A percentile compares a stretch with the other conserved stretches of the same genome.
Evolutionary conservation across 1,140 invertebrate genomes (phyloP).

Genomic region (Macrobrachium nipponense): DNA sequence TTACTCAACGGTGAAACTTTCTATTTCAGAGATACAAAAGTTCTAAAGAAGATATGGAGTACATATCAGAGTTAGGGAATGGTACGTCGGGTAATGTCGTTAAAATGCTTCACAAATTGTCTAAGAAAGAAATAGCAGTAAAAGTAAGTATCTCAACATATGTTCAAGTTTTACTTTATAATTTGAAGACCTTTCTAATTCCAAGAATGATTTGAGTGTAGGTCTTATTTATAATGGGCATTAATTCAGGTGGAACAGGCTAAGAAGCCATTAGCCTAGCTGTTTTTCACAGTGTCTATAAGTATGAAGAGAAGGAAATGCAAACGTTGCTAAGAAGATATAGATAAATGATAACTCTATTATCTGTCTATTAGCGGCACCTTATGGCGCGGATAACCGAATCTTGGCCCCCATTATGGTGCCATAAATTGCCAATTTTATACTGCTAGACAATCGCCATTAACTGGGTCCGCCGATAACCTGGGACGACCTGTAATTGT

Average conservation of each 20-base stretch:
- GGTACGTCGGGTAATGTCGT: slow-evolving; percentile 98
- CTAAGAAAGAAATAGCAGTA: slow-evolving; percentile 89
- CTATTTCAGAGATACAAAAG: slow-evolving; percentile 84
- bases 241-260: slow-evolving; percentile 11
- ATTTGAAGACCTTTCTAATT: background rate
- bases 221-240: background rate
- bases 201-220: background rate
- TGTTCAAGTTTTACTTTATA: slow-evolving; percentile 8
- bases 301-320: too few relatives aligned
- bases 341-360: too few relatives aligned
- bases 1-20: slow-evolving; percentile 64
- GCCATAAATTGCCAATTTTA: too few relatives aligned
- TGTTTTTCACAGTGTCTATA: too few relatives aligned
- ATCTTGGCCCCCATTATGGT: too few relatives aligned
- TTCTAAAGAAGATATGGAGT: slow-evolving; percentile 80
- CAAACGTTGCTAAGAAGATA: too few relatives aligned
- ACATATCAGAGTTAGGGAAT: slow-evolving; percentile 91
- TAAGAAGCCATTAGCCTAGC: background rate
- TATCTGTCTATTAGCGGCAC: too few relatives aligned
- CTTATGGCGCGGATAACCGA: too few relatives aligned
- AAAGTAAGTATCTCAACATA: slow-evolving; percentile 76
- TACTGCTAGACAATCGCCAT: too few relatives aligned
- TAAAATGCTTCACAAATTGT: slow-evolving; percentile 92
- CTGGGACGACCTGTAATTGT: too few relatives aligned
- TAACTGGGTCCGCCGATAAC: too few relatives aligned